phyloP scores from a whole-genome alignment of 1,140 invertebrate genomes.

The Drosophila aff. region DNA sequence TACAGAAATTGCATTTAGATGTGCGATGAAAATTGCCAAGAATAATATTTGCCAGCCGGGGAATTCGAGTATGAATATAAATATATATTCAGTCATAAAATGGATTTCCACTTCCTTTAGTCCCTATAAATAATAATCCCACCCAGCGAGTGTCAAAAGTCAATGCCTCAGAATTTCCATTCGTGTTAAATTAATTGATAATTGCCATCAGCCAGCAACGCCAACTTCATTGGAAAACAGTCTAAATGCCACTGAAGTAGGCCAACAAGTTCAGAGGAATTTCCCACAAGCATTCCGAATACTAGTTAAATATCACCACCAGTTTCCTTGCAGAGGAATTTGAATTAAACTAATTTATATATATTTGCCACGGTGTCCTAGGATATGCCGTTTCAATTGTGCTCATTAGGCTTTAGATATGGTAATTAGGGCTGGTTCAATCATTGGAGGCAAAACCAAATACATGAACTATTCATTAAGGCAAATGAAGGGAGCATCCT shows the following conservation, averaged over 20 bases:
- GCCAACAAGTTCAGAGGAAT: slow-evolving; percentile 24
- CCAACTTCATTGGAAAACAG: slow-evolving; percentile 14
- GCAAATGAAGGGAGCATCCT: neutral
- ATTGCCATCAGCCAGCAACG: slow-evolving; percentile 12
- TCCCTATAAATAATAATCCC: slow-evolving; percentile 8
- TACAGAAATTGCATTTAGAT: slow-evolving; percentile 42
- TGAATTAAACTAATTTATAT: slow-evolving; percentile 34
- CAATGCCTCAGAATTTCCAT: slow-evolving; percentile 12
- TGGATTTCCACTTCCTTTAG: neutral
- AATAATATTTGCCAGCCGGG: slow-evolving; percentile 14
- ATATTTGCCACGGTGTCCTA: slow-evolving; percentile 10
- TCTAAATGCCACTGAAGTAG: slow-evolving; percentile 23
- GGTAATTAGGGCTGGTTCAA: slow-evolving; percentile 20
- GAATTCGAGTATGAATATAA: slow-evolving; percentile 8
- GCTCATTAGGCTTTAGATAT: slow-evolving; percentile 49
- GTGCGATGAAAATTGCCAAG: slow-evolving; percentile 29
- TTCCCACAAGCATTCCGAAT: slow-evolving; percentile 13
- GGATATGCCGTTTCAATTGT: slow-evolving; percentile 42
- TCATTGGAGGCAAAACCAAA: slow-evolving; percentile 5
- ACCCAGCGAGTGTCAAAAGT: slow-evolving; percentile 6
- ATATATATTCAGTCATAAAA: slow-evolving; percentile 1
- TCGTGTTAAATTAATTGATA: slow-evolving; percentile 41
- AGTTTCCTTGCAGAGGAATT: slow-evolving; percentile 3
- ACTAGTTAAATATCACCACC: neutral
- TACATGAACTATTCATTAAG: slow-evolving; percentile 23